These are phyloP conservation scores for Hemitrygon akajei DNA, from an alignment of 2,797 vertebrate genomes.

Conservation along the genomic window DNA sequence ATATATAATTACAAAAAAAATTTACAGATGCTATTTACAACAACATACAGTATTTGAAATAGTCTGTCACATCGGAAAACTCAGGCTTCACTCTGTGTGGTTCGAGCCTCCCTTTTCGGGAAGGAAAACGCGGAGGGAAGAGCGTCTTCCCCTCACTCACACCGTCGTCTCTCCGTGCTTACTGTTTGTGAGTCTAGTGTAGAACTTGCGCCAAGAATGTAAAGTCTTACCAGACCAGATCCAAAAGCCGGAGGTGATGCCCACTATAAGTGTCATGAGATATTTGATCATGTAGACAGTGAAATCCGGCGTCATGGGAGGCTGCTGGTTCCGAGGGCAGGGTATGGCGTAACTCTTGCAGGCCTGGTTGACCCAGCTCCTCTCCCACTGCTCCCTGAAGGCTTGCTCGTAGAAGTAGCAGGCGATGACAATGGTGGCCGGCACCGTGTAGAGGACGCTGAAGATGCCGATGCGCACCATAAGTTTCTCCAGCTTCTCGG, in stretches of 20 bases:
- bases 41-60: slow-evolving; percentile 48
- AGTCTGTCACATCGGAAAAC: slow-evolving; percentile 6
- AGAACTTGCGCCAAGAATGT: slow-evolving; percentile 94
- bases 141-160: slow-evolving; percentile 59
- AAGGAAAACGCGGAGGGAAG: slow-evolving; percentile 43
- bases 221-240: slow-evolving; percentile 97
- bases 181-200: slow-evolving; percentile 82
- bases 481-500: slow-evolving; percentile 89
- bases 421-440: slow-evolving; percentile 88
- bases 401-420: slow-evolving; percentile 97
- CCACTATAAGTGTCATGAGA: slow-evolving; percentile 93
- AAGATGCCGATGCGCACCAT: slow-evolving; percentile 92
- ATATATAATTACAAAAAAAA: slow-evolving; percentile 84
- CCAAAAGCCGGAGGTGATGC: slow-evolving; percentile 95
- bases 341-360: slow-evolving; percentile 86
- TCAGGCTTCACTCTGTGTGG: not conserved
- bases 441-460: slow-evolving; percentile 87
- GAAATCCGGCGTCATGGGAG: slow-evolving; percentile 84
- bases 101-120: slow-evolving; percentile 40
- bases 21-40: slow-evolving; percentile 86
- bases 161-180: slow-evolving; percentile 90
- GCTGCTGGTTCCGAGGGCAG: slow-evolving; percentile 70
- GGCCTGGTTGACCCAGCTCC: slow-evolving; percentile 80
- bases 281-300: slow-evolving; percentile 98
- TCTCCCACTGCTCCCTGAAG: slow-evolving; percentile 91